phyloP scores from a whole-genome alignment of 2,888 invertebrate species.

The Chouioia cunea region DNA sequence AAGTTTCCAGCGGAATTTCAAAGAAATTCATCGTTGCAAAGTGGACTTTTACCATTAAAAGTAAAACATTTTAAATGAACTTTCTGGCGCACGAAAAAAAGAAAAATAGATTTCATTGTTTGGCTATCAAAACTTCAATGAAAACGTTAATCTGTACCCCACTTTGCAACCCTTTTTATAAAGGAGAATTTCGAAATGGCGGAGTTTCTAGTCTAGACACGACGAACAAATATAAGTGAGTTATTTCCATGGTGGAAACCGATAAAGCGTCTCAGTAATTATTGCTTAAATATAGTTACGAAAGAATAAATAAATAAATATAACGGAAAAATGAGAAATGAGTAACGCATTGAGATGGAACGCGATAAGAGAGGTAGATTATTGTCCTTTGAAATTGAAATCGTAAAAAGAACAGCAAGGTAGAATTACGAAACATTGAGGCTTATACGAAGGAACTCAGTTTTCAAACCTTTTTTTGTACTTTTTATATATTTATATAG shows the following conservation, averaged over 20 bases:
- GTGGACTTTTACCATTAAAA: conserved; percentile 26
- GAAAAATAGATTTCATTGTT: too few species aligned
- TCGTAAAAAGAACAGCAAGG: conserved; percentile 29
- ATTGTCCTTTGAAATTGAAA: conserved; percentile 38
- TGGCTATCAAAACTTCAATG: too few species aligned
- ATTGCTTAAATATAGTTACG: conserved; percentile 46
- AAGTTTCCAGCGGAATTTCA: conserved; percentile 45
- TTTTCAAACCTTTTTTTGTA: conserved; percentile 47
- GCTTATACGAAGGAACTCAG: conserved; percentile 37
- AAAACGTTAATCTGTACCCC: background rate
- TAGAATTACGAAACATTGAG: background rate
- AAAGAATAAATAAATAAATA: conserved; percentile 26
- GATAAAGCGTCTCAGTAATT: conserved; percentile 44
- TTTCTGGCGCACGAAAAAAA: too few species aligned
- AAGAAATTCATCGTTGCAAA: conserved; percentile 39
- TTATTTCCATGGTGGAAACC: conserved; percentile 44
- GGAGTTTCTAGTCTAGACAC: conserved; percentile 50
- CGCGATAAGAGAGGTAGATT: conserved; percentile 23
- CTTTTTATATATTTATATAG: conserved; percentile 50
- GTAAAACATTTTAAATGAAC: background rate
- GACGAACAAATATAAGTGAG: conserved; percentile 44
- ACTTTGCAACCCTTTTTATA: conserved; percentile 31
- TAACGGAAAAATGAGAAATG: conserved; percentile 6
- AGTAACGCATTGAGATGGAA: conserved; percentile 28
- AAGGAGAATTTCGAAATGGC: conserved; percentile 43